phyloP scores from a whole-genome alignment of 2,113 vertebrate genomes.

The Coregonus clupeaformis region DNA sequence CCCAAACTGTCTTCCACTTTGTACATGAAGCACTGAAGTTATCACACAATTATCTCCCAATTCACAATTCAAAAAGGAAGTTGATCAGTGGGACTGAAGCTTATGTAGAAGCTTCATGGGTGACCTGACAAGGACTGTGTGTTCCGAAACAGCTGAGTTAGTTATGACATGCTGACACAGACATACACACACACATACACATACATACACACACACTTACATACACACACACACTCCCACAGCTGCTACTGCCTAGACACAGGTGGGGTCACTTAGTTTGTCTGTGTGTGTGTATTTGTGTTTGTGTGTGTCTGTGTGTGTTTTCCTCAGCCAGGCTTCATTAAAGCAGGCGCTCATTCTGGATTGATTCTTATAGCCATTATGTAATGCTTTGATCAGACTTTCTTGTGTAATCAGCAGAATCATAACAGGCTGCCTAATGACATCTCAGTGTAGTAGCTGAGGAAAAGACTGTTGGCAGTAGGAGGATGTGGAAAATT shows the following conservation, averaged over 20 bases:
- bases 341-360: neutral
- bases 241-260: neutral
- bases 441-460: neutral
- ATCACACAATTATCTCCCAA: neutral
- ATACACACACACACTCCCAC: neutral
- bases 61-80: neutral
- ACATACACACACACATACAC: neutral
- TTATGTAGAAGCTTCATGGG: neutral
- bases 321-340: too few relatives aligned
- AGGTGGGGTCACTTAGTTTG: too few relatives aligned
- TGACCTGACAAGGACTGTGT: neutral
- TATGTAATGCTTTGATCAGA: neutral
- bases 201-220: too few relatives aligned
- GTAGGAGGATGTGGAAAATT: neutral
- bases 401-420: neutral
- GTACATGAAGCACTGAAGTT: neutral
- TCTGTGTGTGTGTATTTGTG: too few relatives aligned
- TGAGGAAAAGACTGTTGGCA: neutral
- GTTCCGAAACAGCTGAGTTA: conserved; percentile 9
- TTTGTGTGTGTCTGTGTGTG: too few relatives aligned
- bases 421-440: neutral
- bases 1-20: neutral
- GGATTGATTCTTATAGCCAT: neutral
- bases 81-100: neutral
- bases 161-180: neutral